phyloP scores from a whole-genome alignment of 2,797 vertebrate species.

The Pantherophis alleghaniensis region DNA sequence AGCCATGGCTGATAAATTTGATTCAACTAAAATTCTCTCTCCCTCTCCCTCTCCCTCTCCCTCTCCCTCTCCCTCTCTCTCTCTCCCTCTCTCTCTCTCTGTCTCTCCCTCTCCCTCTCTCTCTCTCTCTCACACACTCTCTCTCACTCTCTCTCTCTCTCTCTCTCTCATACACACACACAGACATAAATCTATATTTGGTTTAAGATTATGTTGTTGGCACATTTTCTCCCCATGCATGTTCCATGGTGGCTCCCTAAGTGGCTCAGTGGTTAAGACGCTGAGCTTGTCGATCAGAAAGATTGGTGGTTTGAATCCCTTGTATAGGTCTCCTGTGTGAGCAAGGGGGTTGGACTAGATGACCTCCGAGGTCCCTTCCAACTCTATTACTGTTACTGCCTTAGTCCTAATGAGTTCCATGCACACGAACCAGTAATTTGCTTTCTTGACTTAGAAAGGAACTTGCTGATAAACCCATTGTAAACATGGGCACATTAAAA shows the following conservation, averaged over 20 bases:
- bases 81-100: too few species aligned
- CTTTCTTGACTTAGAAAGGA: constrained; percentile 30
- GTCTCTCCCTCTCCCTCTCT: too few species aligned
- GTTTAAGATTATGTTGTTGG: neutral
- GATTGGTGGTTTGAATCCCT: too few species aligned
- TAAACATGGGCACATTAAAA: constrained; percentile 3
- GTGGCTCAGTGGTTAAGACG: too few species aligned
- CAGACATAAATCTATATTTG: neutral
- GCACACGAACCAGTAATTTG: neutral
- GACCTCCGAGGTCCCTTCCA: too few species aligned
- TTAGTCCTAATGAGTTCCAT: neutral
- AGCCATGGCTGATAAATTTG: neutral
- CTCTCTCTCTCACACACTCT: too few species aligned
- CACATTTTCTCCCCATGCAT: constrained; percentile 4
- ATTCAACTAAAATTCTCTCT: neutral
- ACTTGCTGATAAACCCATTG: constrained; percentile 13
- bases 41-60: neutral
- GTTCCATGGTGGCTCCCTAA: neutral
- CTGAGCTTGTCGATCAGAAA: too few species aligned
- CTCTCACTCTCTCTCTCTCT: too few species aligned
- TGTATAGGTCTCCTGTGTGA: too few species aligned
- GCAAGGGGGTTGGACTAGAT: too few species aligned
- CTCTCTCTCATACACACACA: neutral
- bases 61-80: too few species aligned
- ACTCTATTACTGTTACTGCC: neutral